Conservation (phyloP, 2,797 vertebrate genomes). For the Xyrichtys novacula region DNA sequence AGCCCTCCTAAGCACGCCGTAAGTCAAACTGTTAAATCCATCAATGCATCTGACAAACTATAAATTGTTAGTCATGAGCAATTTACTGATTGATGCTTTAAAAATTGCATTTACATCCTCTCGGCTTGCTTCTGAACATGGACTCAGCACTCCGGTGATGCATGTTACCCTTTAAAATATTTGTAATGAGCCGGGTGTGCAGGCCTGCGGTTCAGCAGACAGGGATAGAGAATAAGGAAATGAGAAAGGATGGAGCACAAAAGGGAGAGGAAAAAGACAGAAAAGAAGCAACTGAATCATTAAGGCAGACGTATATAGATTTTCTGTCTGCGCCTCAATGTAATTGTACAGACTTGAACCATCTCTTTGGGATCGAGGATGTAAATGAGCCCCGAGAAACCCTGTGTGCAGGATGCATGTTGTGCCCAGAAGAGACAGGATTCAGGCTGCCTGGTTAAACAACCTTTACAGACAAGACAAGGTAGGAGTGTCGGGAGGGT, state of each 20-base stretch:
- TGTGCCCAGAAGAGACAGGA: constrained; percentile 27
- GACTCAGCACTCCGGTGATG: background rate
- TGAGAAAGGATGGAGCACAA: constrained; percentile 12
- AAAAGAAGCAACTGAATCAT: constrained; percentile 76
- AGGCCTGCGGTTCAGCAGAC: constrained; percentile 15
- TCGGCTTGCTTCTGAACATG: background rate
- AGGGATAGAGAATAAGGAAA: background rate
- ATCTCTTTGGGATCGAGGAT: constrained; percentile 72
- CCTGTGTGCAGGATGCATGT: constrained; percentile 49
- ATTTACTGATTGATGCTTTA: constrained; percentile 30
- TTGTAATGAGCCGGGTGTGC: constrained; percentile 55
- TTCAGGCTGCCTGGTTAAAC: constrained; percentile 48
- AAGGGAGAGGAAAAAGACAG: constrained; percentile 54
- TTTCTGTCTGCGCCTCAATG: constrained; percentile 81
- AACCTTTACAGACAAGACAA: constrained; percentile 55
- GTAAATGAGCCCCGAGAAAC: constrained; percentile 77
- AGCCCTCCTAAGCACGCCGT: constrained; percentile 43
- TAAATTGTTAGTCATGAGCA: constrained; percentile 30
- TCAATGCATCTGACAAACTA: constrained; percentile 35
- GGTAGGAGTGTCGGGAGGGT: constrained; percentile 35
- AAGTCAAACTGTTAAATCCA: constrained; percentile 40
- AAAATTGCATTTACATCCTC: constrained; percentile 36
- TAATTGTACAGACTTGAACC: constrained; percentile 76
- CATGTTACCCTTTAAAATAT: constrained; percentile 54
- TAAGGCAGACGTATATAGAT: constrained; percentile 82